Conservation (phyloP, 2,113 vertebrate genomes). For the Corythoichthys intestinalis region DNA sequence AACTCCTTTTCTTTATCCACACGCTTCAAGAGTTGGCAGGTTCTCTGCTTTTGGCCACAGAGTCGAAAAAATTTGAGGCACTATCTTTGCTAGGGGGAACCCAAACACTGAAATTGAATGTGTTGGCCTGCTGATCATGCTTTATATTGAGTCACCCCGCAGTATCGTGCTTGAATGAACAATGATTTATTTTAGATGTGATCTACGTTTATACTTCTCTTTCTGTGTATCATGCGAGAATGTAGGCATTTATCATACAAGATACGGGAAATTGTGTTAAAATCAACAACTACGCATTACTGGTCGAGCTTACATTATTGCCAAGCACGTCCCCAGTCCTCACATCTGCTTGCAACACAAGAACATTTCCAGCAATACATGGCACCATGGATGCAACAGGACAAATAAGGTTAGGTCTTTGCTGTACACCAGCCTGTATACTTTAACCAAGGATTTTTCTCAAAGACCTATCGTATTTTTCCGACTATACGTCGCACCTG, state of each 20-base stretch:
- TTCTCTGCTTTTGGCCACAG: slow-evolving; percentile 11
- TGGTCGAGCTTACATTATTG: background rate
- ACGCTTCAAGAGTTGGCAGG: slow-evolving; percentile 19
- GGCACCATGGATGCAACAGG: background rate
- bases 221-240: background rate
- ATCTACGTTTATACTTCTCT: background rate
- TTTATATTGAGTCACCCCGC: background rate
- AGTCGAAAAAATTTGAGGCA: slow-evolving; percentile 8
- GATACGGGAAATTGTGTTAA: background rate
- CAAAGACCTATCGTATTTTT: no score
- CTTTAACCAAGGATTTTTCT: no score
- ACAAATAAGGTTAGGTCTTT: background rate
- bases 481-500: no score
- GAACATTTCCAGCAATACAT: background rate
- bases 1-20: slow-evolving; percentile 12
- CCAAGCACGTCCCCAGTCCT: no score
- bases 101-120: slow-evolving; percentile 5
- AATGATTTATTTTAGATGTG: background rate
- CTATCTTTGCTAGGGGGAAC: slow-evolving; percentile 3
- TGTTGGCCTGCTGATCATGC: slow-evolving; percentile 5
- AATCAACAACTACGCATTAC: background rate
- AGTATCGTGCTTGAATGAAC: background rate
- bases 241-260: background rate
- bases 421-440: no score
- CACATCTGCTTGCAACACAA: background rate